These are phyloP conservation scores for Chelmon rostratus DNA, from an alignment of 2,797 vertebrate species.

Conservation along the genomic window DNA sequence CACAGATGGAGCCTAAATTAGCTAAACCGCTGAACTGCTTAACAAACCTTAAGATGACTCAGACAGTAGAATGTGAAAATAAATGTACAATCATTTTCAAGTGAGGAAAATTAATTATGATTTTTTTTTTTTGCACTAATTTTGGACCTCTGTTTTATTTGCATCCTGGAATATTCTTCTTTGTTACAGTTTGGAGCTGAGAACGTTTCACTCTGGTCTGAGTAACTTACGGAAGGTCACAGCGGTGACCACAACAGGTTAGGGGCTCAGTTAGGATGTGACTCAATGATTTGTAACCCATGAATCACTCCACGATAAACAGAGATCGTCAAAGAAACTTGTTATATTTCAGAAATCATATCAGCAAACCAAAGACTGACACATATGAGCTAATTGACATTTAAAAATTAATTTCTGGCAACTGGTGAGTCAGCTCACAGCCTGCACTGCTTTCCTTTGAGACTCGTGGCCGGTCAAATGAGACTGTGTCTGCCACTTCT, in stretches of 20 bases:
- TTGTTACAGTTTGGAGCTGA: conserved; percentile 10
- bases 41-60: not conserved
- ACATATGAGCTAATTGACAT: conserved; percentile 66
- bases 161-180: not conserved
- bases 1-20: too few relatives aligned
- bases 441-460: not conserved
- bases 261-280: conserved; percentile 12
- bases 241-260: conserved; percentile 32
- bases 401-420: conserved; percentile 58
- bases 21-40: not conserved
- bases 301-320: conserved; percentile 35
- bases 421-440: conserved; percentile 57
- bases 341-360: not conserved
- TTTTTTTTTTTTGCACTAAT: not conserved
- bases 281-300: conserved; percentile 16
- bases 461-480: conserved; percentile 13
- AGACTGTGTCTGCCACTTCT: conserved; percentile 7
- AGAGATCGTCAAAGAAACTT: not conserved
- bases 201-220: conserved; percentile 32
- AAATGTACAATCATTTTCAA: conserved; percentile 8
- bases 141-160: not conserved
- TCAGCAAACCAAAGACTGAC: not conserved
- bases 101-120: not conserved
- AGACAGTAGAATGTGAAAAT: not conserved
- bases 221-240: conserved; percentile 34